Evolutionary conservation across 1,140 invertebrate species (phyloP), one percentile per base, ranked within the genome.

Genomic region (Drosophila pruinosa): DNA sequence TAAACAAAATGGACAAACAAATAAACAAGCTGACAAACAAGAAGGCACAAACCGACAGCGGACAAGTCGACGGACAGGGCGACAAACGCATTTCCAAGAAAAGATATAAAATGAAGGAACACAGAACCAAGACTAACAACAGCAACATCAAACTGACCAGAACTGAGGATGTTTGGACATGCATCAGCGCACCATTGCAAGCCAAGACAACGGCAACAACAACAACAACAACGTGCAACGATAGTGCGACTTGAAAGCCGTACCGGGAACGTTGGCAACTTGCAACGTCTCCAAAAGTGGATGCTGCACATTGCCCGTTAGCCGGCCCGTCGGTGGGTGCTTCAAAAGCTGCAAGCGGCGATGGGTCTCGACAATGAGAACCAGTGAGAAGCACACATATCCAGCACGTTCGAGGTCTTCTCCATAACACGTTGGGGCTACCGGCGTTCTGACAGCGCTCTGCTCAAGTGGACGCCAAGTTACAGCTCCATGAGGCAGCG

Each of bases 131-230:
- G 59, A 67, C 10, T 50, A 73, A 70, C 28, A 63, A 65, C 57
- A 78, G 48, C 53, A 45, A 63, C 78, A 70, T 62, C 72, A 85
- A 86, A 86, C 82, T 86, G 82, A 86, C 82, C 82, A 86, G 82
- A 86, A 86, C 82, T 88, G 82, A 86, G 86, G 82, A 88, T 81
- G 82, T 86, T 86, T 82, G 82, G 82, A 65, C 78, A 86, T 86
- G 82, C 82, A 82, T 86, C 82, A 62, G 64, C 62, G 82, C 82
- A 70, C 53, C 70, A 59, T 45, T 50, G 65, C 67, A 56, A 31
- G 36, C 31, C 31, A 34, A 10, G 3, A 12, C 31, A 34, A n/a
- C 43, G 15, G 4, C 38, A 26, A 15, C 22, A 0, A 31, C 22
- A 5, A 59, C 17, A 24, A 3, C 28, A 26, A 22, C 53, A 50